Conservation (phyloP, 2,888 invertebrate species). For the Nymphalis polychloros region DNA sequence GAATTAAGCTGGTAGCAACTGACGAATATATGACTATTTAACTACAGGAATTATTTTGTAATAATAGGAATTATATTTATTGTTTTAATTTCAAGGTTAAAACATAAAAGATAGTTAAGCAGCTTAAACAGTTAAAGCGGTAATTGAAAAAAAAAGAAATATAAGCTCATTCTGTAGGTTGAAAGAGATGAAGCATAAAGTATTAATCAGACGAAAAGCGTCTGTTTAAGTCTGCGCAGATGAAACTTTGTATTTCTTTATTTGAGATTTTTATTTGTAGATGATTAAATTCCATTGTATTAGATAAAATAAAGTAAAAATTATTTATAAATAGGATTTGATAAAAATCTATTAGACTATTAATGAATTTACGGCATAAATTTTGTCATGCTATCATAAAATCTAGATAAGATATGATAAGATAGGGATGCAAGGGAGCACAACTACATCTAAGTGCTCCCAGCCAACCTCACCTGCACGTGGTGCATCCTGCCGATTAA, state of each 20-base stretch:
- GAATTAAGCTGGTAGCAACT: no score
- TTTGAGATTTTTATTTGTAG: background rate
- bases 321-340: no score
- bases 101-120: constrained; percentile 2
- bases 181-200: constrained; percentile 32
- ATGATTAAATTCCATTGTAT: background rate
- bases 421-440: no score
- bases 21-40: no score
- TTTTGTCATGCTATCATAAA: no score
- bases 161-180: constrained; percentile 24
- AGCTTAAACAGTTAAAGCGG: constrained; percentile 2
- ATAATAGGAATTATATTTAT: background rate
- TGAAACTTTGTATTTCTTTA: background rate
- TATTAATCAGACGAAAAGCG: constrained; percentile 32
- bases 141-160: constrained; percentile 25
- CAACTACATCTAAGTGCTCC: no score
- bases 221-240: constrained; percentile 15
- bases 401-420: no score
- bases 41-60: background rate
- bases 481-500: no score
- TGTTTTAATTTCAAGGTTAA: background rate
- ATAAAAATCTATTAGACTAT: no score
- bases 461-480: no score
- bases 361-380: no score
- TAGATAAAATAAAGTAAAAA: no score